Percentiles rank a stretch among this genome's conserved stretches.
These are phyloP conservation scores for Ernsta delagoae DNA, from an alignment of 2,888 invertebrate species.

Conservation along the genomic window DNA sequence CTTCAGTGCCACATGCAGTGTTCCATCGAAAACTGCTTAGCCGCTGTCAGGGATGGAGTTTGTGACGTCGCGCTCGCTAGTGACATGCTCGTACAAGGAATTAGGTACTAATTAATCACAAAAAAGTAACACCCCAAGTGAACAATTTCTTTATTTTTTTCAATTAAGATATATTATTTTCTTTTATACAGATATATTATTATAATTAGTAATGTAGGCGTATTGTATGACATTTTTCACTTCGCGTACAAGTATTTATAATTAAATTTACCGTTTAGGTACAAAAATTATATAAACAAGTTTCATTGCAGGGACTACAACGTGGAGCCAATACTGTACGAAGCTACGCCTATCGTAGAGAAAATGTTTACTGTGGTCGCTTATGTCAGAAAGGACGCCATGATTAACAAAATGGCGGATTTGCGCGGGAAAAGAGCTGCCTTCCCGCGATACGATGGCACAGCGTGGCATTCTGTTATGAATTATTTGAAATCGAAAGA, in stretches of 20 bases:
- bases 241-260: too few species aligned
- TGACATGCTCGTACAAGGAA: constrained; percentile 88
- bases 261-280: too few species aligned
- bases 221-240: too few species aligned
- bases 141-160: too few species aligned
- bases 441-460: constrained; percentile 91
- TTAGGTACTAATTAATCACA: constrained; percentile 72
- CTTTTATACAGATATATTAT: too few species aligned
- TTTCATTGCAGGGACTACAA: constrained; percentile 85
- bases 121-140: too few species aligned
- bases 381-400: constrained; percentile 86
- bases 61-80: constrained; percentile 90
- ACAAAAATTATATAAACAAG: too few species aligned
- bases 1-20: constrained; percentile 89
- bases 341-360: constrained; percentile 84
- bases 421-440: constrained; percentile 90
- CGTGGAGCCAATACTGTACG: constrained; percentile 85
- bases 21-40: constrained; percentile 87
- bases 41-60: constrained; percentile 84
- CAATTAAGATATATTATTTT: too few species aligned
- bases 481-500: constrained; percentile 68
- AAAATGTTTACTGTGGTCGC: constrained; percentile 88
- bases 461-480: constrained; percentile 87
- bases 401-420: constrained; percentile 85
- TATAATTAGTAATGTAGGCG: too few species aligned